These are phyloP conservation scores for Zosterops japonicus DNA, from an alignment of 2,113 vertebrate species.

Conservation along the genomic window DNA sequence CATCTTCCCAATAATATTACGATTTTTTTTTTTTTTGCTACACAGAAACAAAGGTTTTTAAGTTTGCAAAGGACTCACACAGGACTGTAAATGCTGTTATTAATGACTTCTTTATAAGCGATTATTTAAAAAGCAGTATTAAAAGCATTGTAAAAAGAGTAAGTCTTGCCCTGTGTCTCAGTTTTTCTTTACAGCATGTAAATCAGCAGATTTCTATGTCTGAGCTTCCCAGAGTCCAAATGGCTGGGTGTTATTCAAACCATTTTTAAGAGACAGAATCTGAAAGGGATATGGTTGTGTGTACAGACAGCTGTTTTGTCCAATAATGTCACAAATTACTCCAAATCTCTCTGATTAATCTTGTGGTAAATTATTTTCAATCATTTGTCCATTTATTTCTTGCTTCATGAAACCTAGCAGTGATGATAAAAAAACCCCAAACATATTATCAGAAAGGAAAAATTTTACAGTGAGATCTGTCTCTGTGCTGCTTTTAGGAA, in stretches of 20 bases:
- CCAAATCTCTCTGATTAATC: neutral
- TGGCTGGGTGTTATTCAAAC: neutral
- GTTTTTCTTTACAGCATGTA: neutral
- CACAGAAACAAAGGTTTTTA: neutral
- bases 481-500: neutral
- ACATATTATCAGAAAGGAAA: neutral
- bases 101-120: neutral
- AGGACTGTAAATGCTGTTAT: neutral
- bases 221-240: neutral
- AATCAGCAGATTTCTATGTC: neutral
- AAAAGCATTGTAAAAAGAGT: neutral
- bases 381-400: neutral
- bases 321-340: neutral
- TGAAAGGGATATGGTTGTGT: neutral
- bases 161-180: neutral
- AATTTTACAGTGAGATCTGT: neutral
- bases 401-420: neutral
- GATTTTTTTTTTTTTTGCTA: neutral
- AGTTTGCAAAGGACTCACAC: neutral
- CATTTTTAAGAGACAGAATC: neutral
- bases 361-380: neutral
- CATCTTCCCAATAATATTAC: neutral
- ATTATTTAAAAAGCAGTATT: neutral
- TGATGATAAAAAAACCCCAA: rapidly evolving
- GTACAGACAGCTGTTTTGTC: neutral